A percentile compares a stretch with the other conserved stretches of the same genome.
Conservation (phyloP, 1,140 invertebrate species). For the Campoletis sonorensis region DNA sequence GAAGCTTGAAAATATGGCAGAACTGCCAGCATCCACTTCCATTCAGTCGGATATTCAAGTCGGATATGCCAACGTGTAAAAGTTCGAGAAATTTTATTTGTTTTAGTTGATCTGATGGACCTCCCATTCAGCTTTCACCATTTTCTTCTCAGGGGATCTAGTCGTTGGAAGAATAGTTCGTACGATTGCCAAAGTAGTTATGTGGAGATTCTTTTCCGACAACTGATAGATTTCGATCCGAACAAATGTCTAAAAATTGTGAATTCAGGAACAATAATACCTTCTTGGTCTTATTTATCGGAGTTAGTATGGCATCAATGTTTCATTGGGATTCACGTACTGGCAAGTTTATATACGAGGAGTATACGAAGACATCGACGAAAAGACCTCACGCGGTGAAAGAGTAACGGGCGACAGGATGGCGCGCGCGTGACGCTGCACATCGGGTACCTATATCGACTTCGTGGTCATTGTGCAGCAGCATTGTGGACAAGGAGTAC, state of each 20-base stretch:
- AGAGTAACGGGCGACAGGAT: conserved; percentile 64
- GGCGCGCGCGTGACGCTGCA: conserved; percentile 67
- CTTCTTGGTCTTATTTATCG: not conserved
- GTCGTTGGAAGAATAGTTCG: no score
- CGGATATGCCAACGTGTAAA: no score
- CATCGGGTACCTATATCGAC: conserved; percentile 57
- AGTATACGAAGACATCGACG: conserved; percentile 47
- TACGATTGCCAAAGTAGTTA: not conserved
- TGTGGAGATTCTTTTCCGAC: no score
- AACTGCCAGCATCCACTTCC: no score
- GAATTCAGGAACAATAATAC: not conserved
- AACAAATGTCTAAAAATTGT: not conserved
- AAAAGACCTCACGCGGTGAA: conserved; percentile 54
- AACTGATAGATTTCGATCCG: not conserved
- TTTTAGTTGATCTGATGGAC: no score
- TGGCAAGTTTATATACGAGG: not conserved
- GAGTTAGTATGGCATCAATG: conserved; percentile 14
- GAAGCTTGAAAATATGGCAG: no score
- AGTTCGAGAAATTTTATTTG: no score
- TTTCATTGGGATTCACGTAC: conserved; percentile 15
- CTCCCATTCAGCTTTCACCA: no score
- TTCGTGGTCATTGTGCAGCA: conserved; percentile 64
- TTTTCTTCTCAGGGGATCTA: no score
- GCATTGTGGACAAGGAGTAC: conserved; percentile 41
- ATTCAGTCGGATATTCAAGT: no score